Percentiles rank a stretch among this genome's conserved stretches.
Evolutionary conservation across 2,113 vertebrate species (phyloP).

Genomic region (Daboia siamensis): DNA sequence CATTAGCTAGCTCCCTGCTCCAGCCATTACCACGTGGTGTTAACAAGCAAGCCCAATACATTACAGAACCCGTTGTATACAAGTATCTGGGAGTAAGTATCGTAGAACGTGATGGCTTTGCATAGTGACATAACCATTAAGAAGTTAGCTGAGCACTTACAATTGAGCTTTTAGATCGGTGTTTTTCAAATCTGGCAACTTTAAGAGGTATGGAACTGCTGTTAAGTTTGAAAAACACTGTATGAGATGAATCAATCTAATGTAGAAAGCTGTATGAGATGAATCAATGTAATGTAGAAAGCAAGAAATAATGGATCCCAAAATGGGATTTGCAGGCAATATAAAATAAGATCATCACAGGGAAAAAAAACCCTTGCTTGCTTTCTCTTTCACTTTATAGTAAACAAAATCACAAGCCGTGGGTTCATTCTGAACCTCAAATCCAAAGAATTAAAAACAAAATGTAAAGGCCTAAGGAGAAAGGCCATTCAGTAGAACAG

Average conservation of each 20-base stretch:
- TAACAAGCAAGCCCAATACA: too few relatives aligned
- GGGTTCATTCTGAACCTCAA: conserved; percentile 11
- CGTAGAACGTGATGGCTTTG: too few relatives aligned
- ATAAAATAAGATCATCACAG: not conserved
- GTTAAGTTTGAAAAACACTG: too few relatives aligned
- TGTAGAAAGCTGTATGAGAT: not conserved
- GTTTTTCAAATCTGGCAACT: too few relatives aligned
- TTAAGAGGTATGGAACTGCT: too few relatives aligned
- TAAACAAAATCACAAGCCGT: conserved; percentile 11
- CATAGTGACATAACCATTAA: too few relatives aligned
- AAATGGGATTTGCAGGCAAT: not conserved
- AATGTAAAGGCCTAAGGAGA: conserved; percentile 8
- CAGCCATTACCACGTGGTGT: too few relatives aligned
- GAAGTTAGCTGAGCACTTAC: too few relatives aligned
- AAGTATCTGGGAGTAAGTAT: not conserved
- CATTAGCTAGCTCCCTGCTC: too few relatives aligned
- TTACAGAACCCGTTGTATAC: too few relatives aligned
- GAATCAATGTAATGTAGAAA: not conserved
- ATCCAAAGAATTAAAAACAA: conserved; percentile 15
- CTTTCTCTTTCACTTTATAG: not conserved
- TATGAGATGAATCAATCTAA: not conserved
- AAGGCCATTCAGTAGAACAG: conserved; percentile 31
- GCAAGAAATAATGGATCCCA: not conserved
- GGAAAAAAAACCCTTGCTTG: not conserved
- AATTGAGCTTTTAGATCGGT: too few relatives aligned